Percentiles rank a stretch among this genome's conserved stretches.
Evolutionary conservation across 2,797 vertebrate genomes (phyloP).

Genomic region (Cirrhinus molitorella): DNA sequence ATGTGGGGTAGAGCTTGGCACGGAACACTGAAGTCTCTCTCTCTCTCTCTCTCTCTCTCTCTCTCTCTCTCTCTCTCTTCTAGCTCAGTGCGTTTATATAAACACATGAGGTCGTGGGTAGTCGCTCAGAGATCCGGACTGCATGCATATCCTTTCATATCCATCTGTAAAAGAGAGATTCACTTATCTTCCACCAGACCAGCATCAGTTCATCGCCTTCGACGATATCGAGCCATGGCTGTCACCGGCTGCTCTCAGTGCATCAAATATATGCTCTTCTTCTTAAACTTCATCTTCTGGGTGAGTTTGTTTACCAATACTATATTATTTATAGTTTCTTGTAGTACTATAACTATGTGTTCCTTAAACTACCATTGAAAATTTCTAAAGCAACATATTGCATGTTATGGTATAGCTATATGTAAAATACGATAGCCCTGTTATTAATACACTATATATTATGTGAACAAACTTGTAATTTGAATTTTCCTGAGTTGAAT

Average conservation of each 20-base stretch:
- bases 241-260: slow-evolving; percentile 56
- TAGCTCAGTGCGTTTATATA: background rate
- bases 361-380: background rate
- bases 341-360: too few species aligned
- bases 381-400: too few species aligned
- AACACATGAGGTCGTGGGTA: background rate
- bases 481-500: background rate
- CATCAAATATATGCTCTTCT: slow-evolving; percentile 58
- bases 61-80: background rate
- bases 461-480: background rate
- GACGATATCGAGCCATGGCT: slow-evolving; percentile 45
- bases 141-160: background rate
- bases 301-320: slow-evolving; percentile 40
- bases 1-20: slow-evolving; percentile 9
- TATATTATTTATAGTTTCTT: background rate
- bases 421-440: background rate
- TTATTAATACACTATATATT: too few species aligned
- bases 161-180: background rate
- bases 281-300: slow-evolving; percentile 61
- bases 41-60: background rate
- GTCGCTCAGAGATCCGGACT: slow-evolving; percentile 22
- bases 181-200: background rate
- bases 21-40: background rate
- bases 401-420: too few species aligned
- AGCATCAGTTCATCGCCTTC: background rate